Conservation (phyloP, 2,888 invertebrate genomes). For the Zaprionus bogoriensis region DNA sequence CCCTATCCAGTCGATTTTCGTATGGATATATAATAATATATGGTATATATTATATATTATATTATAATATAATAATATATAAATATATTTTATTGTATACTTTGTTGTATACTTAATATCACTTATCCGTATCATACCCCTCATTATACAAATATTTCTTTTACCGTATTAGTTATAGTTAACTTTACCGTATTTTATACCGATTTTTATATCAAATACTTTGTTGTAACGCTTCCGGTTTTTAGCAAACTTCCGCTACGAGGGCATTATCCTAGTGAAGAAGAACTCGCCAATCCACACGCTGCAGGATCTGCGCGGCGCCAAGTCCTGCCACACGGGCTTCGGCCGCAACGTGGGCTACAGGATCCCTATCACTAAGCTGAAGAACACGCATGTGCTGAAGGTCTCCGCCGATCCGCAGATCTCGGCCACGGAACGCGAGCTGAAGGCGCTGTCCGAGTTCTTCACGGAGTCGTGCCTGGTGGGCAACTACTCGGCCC, state of each 20-base stretch:
- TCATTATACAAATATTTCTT: too few species aligned
- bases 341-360: slow-evolving; percentile 95
- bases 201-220: too few species aligned
- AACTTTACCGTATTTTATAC: too few species aligned
- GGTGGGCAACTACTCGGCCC: slow-evolving; percentile 92
- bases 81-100: too few species aligned
- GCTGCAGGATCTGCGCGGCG: slow-evolving; percentile 88
- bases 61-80: too few species aligned
- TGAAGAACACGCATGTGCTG: slow-evolving; percentile 86
- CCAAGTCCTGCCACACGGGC: slow-evolving; percentile 94
- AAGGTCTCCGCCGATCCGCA: slow-evolving; percentile 81
- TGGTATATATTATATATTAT: too few species aligned
- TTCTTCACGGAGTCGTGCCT: slow-evolving; percentile 93
- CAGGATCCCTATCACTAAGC: slow-evolving; percentile 90
- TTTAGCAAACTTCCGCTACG: slow-evolving; percentile 90
- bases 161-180: too few species aligned
- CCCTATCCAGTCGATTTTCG: too few species aligned
- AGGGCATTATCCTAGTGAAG: slow-evolving; percentile 91
- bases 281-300: slow-evolving; percentile 88
- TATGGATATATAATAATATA: too few species aligned
- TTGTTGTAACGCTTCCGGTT: too few species aligned
- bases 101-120: too few species aligned
- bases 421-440: slow-evolving; percentile 86
- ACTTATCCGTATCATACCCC: too few species aligned
- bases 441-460: slow-evolving; percentile 90